phyloP scores from a whole-genome alignment of 2,113 vertebrate species.

The Fulica atra region DNA sequence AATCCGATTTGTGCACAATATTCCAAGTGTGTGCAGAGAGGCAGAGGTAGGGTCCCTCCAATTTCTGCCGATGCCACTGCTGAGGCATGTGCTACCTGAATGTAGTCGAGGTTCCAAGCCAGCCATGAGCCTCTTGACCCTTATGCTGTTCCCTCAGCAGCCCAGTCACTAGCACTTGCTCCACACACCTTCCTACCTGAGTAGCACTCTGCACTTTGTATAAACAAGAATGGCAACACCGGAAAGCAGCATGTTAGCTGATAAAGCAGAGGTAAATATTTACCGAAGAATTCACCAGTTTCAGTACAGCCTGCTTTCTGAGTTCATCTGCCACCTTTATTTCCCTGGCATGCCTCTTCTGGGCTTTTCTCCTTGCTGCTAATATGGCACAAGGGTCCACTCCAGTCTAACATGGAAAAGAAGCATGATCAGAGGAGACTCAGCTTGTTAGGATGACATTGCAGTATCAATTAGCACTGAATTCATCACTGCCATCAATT shows the following conservation, averaged over 20 bases:
- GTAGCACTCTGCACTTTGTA: background rate
- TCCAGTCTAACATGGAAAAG: constrained; percentile 80
- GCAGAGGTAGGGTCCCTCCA: background rate
- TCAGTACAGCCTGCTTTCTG: constrained; percentile 72
- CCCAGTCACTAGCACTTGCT: background rate
- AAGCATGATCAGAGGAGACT: background rate
- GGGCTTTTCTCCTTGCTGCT: constrained; percentile 74
- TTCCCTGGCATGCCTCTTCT: constrained; percentile 76
- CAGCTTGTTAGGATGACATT: background rate
- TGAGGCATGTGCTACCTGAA: background rate
- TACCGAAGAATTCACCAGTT: constrained; percentile 69
- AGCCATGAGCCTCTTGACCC: background rate
- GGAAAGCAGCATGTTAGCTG: background rate
- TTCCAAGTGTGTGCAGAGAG: background rate
- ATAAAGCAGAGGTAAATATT: background rate
- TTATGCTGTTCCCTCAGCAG: background rate
- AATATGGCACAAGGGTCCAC: constrained; percentile 82
- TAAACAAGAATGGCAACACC: background rate
- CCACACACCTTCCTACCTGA: background rate
- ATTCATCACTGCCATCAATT: background rate
- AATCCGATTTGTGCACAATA: background rate
- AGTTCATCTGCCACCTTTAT: constrained; percentile 36
- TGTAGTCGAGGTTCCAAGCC: background rate
- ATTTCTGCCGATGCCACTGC: background rate
- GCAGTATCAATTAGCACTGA: background rate